Percentiles rank a stretch among this genome's conserved stretches.
Conservation (phyloP, 2,888 invertebrate species). For the Drosophila demipolita region DNA sequence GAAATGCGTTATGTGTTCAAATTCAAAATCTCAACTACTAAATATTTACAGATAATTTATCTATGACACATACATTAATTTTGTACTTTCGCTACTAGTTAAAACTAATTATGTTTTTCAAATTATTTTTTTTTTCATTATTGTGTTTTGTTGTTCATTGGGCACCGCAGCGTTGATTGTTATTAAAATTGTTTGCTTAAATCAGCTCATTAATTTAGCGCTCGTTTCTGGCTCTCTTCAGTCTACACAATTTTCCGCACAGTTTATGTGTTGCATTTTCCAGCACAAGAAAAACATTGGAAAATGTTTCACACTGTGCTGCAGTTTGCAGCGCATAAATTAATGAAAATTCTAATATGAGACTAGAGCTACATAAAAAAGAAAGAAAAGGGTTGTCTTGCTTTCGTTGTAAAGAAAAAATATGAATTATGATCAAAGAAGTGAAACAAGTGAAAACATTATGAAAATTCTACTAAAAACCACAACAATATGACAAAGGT, state of each 20-base stretch:
- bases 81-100: constrained; percentile 36
- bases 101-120: constrained; percentile 14
- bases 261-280: constrained; percentile 60
- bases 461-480: constrained; percentile 8
- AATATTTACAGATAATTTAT: not conserved
- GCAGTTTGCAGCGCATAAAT: constrained; percentile 71
- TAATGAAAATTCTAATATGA: constrained; percentile 56
- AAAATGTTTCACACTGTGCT: constrained; percentile 77
- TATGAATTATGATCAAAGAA: constrained; percentile 36
- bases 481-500: constrained; percentile 15
- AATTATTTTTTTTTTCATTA: constrained; percentile 32
- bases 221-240: constrained; percentile 27
- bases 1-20: not conserved
- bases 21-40: not conserved
- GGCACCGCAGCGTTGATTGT: constrained; percentile 35
- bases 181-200: constrained; percentile 40
- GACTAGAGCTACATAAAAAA: not conserved
- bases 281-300: constrained; percentile 26
- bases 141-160: constrained; percentile 17
- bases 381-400: constrained; percentile 34
- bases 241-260: constrained; percentile 43
- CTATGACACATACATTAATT: not conserved
- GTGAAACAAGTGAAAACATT: constrained; percentile 19
- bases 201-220: constrained; percentile 49
- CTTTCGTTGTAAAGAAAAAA: constrained; percentile 17